phyloP scores from a whole-genome alignment of 2,888 invertebrate genomes.

The Andrena marginata region DNA sequence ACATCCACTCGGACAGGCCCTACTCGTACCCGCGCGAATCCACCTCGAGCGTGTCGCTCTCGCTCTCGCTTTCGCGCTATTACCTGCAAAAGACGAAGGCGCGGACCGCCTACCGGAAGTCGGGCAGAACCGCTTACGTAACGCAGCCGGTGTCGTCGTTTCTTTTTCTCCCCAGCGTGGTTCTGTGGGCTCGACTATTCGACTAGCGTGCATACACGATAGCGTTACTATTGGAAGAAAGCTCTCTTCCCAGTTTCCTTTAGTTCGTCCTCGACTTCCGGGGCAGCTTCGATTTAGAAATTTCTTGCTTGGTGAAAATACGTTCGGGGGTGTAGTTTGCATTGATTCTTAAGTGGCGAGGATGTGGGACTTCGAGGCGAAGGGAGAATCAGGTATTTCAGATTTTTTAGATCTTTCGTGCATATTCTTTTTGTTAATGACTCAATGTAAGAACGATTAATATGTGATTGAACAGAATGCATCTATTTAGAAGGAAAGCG shows the following conservation, averaged over 20 bases:
- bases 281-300: background rate
- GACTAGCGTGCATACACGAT: background rate
- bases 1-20: constrained; percentile 52
- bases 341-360: too few relatives aligned
- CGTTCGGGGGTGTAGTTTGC: too few relatives aligned
- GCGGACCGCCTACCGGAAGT: constrained; percentile 76
- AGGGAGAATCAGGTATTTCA: too few relatives aligned
- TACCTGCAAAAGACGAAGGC: constrained; percentile 72
- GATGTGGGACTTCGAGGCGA: too few relatives aligned
- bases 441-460: too few relatives aligned
- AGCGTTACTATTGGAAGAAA: background rate
- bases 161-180: constrained; percentile 2
- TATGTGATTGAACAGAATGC: too few relatives aligned
- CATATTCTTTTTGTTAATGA: too few relatives aligned
- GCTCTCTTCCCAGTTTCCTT: background rate
- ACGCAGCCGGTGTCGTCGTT: constrained; percentile 61
- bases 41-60: constrained; percentile 77
- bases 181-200: background rate
- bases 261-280: background rate
- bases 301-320: background rate
- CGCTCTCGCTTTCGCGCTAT: constrained; percentile 80
- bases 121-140: constrained; percentile 63
- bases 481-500: background rate
- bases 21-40: constrained; percentile 61
- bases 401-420: too few relatives aligned